A percentile compares a stretch with the other conserved stretches of the same genome.
Evolutionary conservation across 2,113 vertebrate species (phyloP).

Genomic region (Tachysurus fulvidraco): DNA sequence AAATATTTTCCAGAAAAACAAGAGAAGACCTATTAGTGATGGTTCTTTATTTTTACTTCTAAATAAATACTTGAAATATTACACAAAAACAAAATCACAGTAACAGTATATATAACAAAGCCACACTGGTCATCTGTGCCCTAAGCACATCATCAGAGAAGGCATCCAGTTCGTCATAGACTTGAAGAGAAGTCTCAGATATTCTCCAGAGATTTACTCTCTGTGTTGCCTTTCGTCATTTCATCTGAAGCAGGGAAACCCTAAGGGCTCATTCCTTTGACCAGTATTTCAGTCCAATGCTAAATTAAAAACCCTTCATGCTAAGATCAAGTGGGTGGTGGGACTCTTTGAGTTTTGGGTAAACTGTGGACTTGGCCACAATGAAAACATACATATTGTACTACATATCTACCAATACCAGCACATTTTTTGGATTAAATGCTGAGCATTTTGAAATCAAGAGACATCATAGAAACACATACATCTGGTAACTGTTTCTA

Average conservation of each 20-base stretch:
- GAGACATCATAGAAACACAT: neutral
- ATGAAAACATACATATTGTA: conserved; percentile 15
- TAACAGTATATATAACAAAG: conserved; percentile 44
- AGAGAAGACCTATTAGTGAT: conserved; percentile 47
- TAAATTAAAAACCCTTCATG: conserved; percentile 42
- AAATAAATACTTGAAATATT: conserved; percentile 65
- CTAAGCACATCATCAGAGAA: conserved; percentile 49
- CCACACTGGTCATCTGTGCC: conserved; percentile 51
- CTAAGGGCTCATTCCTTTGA: conserved; percentile 32
- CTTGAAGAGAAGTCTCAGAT: conserved; percentile 67
- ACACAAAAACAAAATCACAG: conserved; percentile 53
- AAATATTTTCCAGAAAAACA: neutral
- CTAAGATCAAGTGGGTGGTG: neutral
- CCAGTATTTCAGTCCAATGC: neutral
- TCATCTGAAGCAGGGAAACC: conserved; percentile 33
- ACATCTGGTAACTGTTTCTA: conserved; percentile 14
- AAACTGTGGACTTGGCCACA: conserved; percentile 28
- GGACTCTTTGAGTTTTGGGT: conserved; percentile 11
- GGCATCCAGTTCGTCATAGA: conserved; percentile 69
- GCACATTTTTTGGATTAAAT: conserved; percentile 7
- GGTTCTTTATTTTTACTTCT: conserved; percentile 68
- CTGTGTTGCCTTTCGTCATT: conserved; percentile 27
- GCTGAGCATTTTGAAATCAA: conserved; percentile 23
- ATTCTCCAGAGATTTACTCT: conserved; percentile 40
- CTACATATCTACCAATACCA: conserved; percentile 26